Evolutionary conservation across 2,888 invertebrate genomes (phyloP).

Genomic region (Dicyrtoma fusca): DNA sequence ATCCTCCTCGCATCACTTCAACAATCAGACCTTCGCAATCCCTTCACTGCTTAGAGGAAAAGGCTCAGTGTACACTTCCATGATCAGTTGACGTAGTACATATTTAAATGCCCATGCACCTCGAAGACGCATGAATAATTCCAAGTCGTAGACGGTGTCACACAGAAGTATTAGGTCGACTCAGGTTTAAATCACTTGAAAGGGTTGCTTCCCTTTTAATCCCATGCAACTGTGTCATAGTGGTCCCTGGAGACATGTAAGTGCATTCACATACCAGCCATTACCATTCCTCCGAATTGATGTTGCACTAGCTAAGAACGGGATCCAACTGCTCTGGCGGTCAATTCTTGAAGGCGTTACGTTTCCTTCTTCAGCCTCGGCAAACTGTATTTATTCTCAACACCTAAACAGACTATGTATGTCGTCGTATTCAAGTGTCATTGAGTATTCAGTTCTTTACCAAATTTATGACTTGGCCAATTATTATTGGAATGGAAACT

Average conservation of each 20-base stretch:
- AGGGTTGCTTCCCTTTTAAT: slow-evolving; percentile 26
- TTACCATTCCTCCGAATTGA: no score
- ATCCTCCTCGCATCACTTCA: not conserved
- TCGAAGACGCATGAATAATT: no score
- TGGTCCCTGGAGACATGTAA: no score
- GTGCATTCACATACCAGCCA: no score
- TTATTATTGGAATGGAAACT: not conserved
- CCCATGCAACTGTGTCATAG: not conserved
- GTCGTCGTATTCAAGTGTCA: not conserved
- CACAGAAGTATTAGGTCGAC: no score
- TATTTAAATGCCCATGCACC: no score
- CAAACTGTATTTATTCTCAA: slow-evolving; percentile 4
- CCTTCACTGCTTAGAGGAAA: no score
- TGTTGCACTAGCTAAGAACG: no score
- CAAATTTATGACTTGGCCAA: slow-evolving; percentile 12
- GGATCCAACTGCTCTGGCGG: no score
- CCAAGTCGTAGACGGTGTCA: no score
- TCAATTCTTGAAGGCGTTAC: slow-evolving; percentile 21
- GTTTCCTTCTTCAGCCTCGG: slow-evolving; percentile 16
- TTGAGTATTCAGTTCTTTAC: not conserved
- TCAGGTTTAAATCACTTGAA: slow-evolving; percentile 8
- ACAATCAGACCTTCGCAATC: slow-evolving; percentile 6
- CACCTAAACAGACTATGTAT: slow-evolving; percentile 11
- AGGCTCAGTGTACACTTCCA: no score
- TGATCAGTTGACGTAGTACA: no score